Base-by-base conservation (phyloP, 2,888 invertebrate genomes). In the Andrena bucephala region DNA sequence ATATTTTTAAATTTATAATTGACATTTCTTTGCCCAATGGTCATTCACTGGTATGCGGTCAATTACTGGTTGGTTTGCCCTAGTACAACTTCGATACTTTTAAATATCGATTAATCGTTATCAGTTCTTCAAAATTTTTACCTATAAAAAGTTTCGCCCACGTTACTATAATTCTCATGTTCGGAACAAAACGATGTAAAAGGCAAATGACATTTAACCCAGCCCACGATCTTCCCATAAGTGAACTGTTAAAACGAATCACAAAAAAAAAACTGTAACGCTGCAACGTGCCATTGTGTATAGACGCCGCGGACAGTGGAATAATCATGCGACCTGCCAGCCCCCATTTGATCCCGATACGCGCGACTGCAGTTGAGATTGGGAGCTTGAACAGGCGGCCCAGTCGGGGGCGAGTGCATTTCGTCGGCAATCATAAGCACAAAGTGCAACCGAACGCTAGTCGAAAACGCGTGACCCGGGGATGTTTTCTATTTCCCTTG, bases 401-500 rank as follows among this genome's bases (percentile, higher is more conserved):
- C 63, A 24, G 13, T 50, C 33, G 16, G 16, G 42, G 29, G 6
- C 7, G 24, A 66, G 54, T 57, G 65, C 29, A 27, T 72, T 73
- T 66, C 29, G 27, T 33, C 31, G 33, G 20, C 57, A 29, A 73
- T 66, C 59, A 54, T 67, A 73, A 65, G 42, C 62, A 52, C 42
- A 74, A 63, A 68, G 52, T 54, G 24, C n/a, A 10, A 48, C 42
- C 13, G 20, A 67, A 67, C 24, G 42, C 42, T 74, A 27, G 59
- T 48, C 36, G 60, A 42, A 33, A 66, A 36, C 31, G 33, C 24
- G 27, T 75, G 16, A 10, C 8, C 31, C 10, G 31, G 20, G 48
- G 66, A 70, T 59, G 66, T 80, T 70, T 70, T 50, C 59, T 54
- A 69, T 75, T 70, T 50, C 50, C n/a, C 16, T 52, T 2, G 24